Evolutionary conservation across 92 coral and sea anemone species (phyloP), one percentile per base, ranked within the genome.

Genomic region (Anthopleura xanthogrammica): DNA sequence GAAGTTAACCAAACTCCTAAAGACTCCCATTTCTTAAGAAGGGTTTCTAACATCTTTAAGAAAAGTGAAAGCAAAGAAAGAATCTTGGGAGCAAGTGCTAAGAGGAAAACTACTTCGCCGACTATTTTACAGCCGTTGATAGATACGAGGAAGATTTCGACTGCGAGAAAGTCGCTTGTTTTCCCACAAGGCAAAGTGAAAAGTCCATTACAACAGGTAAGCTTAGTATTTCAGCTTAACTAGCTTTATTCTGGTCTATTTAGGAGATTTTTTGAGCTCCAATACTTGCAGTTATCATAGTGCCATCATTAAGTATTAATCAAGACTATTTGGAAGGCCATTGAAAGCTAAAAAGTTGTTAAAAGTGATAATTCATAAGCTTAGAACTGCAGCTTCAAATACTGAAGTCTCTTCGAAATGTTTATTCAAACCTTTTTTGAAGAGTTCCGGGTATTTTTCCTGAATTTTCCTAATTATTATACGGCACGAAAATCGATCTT

Each of bases 41-140:
- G 57, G 60, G 23, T 80, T 54, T 80, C 83, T 8, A 72, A 46
- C 36, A 41, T 80, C 39, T 80, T 80, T 22, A 80, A 80, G 71
- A 80, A 80, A 46, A 80, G 75, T 41, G 75, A 80, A 14, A 64
- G 39, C 74, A 80, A 80, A 46, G 76, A 64, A 2, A 65, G 7
- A 10, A 57, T 12, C 72, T 36, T 36, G 70, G 82, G 58, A 57
- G 55, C 7, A 20, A 39, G 42, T 68, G 2, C 41, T 68, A 68
- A 68, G 42, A 11, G 74, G 74, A 68, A 13, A 68, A 68, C 29
- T 23, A 29, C 41, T 68, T 24, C 74, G 14, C 74, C 74, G 16
- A 68, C 74, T 12, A 29, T 68, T 29, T 13, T 68, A 68, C 41
- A 68, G 17, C 74, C 74, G 19, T 68, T 68, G 42, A 68, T 36